phyloP scores from a whole-genome alignment of 2,888 invertebrate genomes.

The Cantharis lateralis region DNA sequence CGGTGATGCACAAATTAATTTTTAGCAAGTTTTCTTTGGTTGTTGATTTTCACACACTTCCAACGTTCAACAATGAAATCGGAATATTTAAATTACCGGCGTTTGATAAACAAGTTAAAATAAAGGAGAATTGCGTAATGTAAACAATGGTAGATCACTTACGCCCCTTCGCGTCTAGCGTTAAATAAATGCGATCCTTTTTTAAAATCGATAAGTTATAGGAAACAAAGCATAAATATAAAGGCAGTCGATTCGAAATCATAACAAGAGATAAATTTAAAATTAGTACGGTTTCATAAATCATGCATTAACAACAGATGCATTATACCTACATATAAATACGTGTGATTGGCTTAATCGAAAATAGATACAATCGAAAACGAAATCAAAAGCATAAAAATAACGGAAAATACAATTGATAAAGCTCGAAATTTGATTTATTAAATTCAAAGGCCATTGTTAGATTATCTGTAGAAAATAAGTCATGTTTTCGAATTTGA shows the following conservation, averaged over 20 bases:
- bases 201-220: background rate
- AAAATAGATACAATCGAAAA: conserved; percentile 50
- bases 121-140: background rate
- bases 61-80: background rate
- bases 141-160: background rate
- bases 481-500: conserved; percentile 36
- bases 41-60: background rate
- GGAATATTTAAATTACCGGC: background rate
- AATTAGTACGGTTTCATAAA: conserved; percentile 49
- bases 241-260: conserved; percentile 3
- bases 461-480: conserved; percentile 44
- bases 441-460: conserved; percentile 49
- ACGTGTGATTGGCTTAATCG: conserved; percentile 52
- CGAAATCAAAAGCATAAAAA: conserved; percentile 51
- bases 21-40: background rate
- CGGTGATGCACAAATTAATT: background rate
- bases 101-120: background rate
- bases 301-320: conserved; percentile 54
- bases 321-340: conserved; percentile 48
- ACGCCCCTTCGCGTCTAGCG: background rate
- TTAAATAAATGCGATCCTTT: background rate
- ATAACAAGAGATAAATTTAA: conserved; percentile 25
- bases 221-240: conserved; percentile 2
- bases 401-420: conserved; percentile 51
- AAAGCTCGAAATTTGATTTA: conserved; percentile 51